phyloP scores from a whole-genome alignment of 2,888 invertebrate species.

The Unio delphinus region DNA sequence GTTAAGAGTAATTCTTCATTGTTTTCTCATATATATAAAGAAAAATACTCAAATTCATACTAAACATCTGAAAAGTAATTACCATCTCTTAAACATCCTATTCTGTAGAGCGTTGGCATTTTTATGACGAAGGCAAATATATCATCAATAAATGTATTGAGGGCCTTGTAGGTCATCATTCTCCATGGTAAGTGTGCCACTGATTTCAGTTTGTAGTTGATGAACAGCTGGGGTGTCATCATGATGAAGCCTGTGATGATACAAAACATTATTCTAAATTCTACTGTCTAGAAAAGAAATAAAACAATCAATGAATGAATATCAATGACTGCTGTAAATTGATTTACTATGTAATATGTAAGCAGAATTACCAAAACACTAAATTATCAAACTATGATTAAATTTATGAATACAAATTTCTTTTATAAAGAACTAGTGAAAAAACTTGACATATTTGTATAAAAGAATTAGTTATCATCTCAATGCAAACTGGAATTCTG shows the following conservation, averaged over 20 bases:
- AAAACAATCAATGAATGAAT: no score
- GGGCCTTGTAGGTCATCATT: constrained; percentile 99
- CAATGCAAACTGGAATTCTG: no score
- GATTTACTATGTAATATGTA: no score
- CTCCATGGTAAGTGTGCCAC: constrained; percentile 99
- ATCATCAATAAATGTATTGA: constrained; percentile 99
- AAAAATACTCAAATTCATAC: not conserved
- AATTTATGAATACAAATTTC: no score
- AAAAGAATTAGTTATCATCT: no score
- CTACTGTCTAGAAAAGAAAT: not conserved
- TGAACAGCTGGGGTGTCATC: constrained; percentile 99
- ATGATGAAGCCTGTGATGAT: constrained; percentile 89
- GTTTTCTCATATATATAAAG: not conserved
- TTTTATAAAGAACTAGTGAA: no score
- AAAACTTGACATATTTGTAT: no score
- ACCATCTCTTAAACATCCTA: constrained; percentile 98
- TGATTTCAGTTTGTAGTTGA: constrained; percentile 99
- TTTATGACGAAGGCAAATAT: constrained; percentile 99
- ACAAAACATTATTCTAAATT: not conserved
- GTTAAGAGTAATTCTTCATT: no score
- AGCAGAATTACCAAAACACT: no score
- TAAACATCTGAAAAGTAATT: constrained; percentile 35
- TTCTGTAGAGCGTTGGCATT: constrained; percentile 98
- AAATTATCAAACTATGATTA: no score
- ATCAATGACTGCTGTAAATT: no score